phyloP scores from a whole-genome alignment of 2,797 vertebrate species.

The Loris lydekkerianus region DNA sequence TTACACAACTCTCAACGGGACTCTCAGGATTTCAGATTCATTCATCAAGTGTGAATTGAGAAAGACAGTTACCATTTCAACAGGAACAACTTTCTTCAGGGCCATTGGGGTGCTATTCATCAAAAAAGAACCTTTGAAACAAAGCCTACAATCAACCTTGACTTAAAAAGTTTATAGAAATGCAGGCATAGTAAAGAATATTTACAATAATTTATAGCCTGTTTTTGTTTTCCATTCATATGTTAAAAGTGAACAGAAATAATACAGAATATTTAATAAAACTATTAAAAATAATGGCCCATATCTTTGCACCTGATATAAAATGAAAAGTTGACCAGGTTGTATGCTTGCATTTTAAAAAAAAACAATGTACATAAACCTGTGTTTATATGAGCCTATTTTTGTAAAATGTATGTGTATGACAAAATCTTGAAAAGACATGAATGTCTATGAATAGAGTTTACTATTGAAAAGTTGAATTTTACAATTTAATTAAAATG shows the following conservation, averaged over 20 bases:
- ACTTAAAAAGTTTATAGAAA: conserved; percentile 46
- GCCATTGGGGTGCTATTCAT: conserved; percentile 30
- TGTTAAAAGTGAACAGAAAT: neutral
- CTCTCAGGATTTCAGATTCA: neutral
- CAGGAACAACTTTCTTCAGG: neutral
- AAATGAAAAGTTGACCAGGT: neutral
- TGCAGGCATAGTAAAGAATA: neutral
- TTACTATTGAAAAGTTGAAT: neutral
- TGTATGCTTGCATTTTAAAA: neutral
- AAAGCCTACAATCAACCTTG: neutral
- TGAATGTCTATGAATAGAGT: neutral
- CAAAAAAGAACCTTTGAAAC: conserved; percentile 51
- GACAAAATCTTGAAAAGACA: neutral
- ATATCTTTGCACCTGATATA: neutral
- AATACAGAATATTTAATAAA: neutral
- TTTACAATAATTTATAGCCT: neutral
- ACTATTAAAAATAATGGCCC: neutral
- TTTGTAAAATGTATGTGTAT: neutral
- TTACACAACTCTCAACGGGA: neutral
- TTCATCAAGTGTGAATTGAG: conserved; percentile 36
- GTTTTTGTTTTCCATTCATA: neutral
- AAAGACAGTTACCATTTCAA: neutral
- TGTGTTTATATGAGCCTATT: neutral
- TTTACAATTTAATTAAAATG: neutral
- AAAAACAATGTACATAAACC: neutral